Conservation (phyloP, 2,888 invertebrate species). For the Allophyes oxyacanthae region DNA sequence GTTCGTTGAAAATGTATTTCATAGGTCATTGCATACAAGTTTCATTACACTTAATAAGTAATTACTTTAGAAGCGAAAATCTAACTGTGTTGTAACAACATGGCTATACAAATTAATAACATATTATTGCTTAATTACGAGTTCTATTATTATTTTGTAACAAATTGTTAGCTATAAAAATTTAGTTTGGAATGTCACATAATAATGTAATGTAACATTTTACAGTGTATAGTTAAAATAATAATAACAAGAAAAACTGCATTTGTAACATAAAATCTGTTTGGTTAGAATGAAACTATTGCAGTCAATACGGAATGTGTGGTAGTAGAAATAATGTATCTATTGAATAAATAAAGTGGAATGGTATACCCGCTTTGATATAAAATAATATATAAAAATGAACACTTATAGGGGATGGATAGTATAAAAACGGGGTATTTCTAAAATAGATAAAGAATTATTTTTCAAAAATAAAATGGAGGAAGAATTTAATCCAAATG, state of each 20-base stretch:
- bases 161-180: conserved; percentile 52
- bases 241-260: conserved; percentile 52
- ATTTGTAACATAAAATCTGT: conserved; percentile 58
- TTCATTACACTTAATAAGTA: not conserved
- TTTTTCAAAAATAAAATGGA: too few species aligned
- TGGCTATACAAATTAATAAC: conserved; percentile 37
- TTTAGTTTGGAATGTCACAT: conserved; percentile 35
- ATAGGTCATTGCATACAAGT: conserved; percentile 3
- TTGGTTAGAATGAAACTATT: conserved; percentile 76
- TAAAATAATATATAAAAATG: conserved; percentile 20
- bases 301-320: conserved; percentile 82
- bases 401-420: too few species aligned
- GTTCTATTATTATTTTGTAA: conserved; percentile 51
- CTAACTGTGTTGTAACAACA: conserved; percentile 38
- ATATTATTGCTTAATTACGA: conserved; percentile 51
- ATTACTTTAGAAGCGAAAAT: conserved; percentile 22
- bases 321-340: conserved; percentile 56
- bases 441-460: too few species aligned
- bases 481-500: too few species aligned
- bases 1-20: not conserved
- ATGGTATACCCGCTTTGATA: conserved; percentile 72
- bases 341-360: conserved; percentile 70
- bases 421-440: too few species aligned
- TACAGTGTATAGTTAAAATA: conserved; percentile 44
- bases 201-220: conserved; percentile 39